A percentile compares a stretch with the other conserved stretches of the same genome.
phyloP scores from a whole-genome alignment of 2,797 vertebrate species.

The Triplophysa bombifrons region DNA sequence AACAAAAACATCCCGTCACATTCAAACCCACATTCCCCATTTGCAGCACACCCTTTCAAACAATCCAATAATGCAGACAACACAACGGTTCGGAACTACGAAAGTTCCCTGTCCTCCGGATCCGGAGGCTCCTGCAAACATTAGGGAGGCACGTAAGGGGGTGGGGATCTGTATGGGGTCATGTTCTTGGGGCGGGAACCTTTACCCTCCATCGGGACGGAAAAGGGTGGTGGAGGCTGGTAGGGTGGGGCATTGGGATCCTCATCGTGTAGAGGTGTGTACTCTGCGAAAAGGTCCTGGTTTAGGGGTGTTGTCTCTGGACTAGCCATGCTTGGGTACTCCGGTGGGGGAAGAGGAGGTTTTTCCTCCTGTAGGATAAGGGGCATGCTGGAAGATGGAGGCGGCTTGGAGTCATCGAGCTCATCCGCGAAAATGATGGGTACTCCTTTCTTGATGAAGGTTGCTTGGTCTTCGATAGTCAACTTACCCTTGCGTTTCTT shows the following conservation, averaged over 20 bases:
- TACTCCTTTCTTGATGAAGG: slow-evolving; percentile 98
- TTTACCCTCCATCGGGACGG: slow-evolving; percentile 94
- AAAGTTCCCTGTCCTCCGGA: slow-evolving; percentile 73
- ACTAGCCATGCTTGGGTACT: slow-evolving; percentile 92
- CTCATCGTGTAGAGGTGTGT: slow-evolving; percentile 91
- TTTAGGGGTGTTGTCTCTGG: slow-evolving; percentile 93
- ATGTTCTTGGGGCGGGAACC: slow-evolving; percentile 99
- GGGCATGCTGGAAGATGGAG: slow-evolving; percentile 95
- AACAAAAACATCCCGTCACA: slow-evolving; percentile 53
- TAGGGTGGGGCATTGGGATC: slow-evolving; percentile 95
- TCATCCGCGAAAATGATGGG: slow-evolving; percentile 98
- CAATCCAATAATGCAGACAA: slow-evolving; percentile 76
- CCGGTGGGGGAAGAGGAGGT: slow-evolving; percentile 91
- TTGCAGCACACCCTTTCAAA: slow-evolving; percentile 64
- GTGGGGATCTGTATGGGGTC: slow-evolving; percentile 97
- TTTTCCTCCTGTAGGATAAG: slow-evolving; percentile 97
- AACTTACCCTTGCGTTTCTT: slow-evolving; percentile 97
- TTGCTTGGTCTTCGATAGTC: slow-evolving; percentile 97
- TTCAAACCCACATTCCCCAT: slow-evolving; percentile 61
- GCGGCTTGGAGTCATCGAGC: slow-evolving; percentile 95
- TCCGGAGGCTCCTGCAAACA: slow-evolving; percentile 67
- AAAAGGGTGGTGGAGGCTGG: slow-evolving; percentile 96
- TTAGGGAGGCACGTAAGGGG: slow-evolving; percentile 98
- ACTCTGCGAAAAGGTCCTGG: slow-evolving; percentile 93
- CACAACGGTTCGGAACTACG: slow-evolving; percentile 81